A percentile compares a stretch with the other conserved stretches of the same genome.
Evolutionary conservation across 2,888 invertebrate species (phyloP).

Genomic region (Caenorhabditis sulstoni): DNA sequence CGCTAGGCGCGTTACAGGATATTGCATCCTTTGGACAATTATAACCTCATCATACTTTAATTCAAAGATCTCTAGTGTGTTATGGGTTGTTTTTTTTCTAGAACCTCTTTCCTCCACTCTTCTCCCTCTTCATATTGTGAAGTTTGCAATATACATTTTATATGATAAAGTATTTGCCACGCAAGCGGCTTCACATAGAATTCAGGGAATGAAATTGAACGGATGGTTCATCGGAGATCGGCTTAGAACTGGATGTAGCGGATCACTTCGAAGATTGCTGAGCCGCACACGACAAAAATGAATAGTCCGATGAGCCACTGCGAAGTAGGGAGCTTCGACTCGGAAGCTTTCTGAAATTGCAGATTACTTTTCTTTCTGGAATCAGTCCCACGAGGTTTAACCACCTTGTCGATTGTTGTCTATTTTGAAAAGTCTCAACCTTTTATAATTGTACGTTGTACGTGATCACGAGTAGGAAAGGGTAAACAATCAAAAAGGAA

Average conservation of each 20-base stretch:
- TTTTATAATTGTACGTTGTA: no score
- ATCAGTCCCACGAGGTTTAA: no score
- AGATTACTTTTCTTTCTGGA: no score
- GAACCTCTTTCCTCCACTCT: conserved; percentile 29
- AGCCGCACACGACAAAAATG: conserved; percentile 97
- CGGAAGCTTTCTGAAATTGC: conserved; percentile 87
- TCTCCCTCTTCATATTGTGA: background rate
- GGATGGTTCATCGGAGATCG: background rate
- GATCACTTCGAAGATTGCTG: conserved; percentile 97
- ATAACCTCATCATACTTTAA: conserved; percentile 60
- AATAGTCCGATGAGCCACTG: conserved; percentile 98
- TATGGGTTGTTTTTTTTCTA: conserved; percentile 49
- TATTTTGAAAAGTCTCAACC: no score
- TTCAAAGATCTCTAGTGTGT: conserved; percentile 35
- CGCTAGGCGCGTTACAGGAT: conserved; percentile 1
- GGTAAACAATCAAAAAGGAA: no score
- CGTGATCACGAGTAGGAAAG: no score
- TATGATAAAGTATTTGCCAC: conserved; percentile 55
- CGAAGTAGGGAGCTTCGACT: conserved; percentile 93
- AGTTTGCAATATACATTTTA: conserved; percentile 43
- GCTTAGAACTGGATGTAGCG: conserved; percentile 81
- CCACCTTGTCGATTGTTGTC: no score
- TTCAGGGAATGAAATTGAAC: conserved; percentile 17
- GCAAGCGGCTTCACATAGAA: conserved; percentile 31
- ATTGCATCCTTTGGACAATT: conserved; percentile 33